These are phyloP conservation scores for Xiphydria camelus DNA, from an alignment of 2,888 invertebrate genomes.

Conservation along the genomic window DNA sequence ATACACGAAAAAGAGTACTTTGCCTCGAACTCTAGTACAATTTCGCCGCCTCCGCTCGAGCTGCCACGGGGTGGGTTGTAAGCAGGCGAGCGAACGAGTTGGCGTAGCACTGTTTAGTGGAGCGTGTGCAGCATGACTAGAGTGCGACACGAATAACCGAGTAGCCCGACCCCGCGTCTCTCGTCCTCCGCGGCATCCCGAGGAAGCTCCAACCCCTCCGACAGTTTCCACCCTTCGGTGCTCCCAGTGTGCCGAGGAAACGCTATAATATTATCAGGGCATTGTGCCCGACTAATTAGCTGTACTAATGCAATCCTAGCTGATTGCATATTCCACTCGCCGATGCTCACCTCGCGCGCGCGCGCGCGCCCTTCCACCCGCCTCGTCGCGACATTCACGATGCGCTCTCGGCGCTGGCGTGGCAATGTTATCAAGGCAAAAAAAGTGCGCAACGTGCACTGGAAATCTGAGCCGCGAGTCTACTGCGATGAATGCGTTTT, in stretches of 20 bases:
- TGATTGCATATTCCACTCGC: slow-evolving; percentile 55
- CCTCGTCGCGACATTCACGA: no score
- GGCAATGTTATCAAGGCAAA: no score
- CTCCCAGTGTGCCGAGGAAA: slow-evolving; percentile 29
- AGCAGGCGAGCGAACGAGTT: slow-evolving; percentile 35
- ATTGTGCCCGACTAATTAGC: slow-evolving; percentile 56
- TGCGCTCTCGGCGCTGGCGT: no score
- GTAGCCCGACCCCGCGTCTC: slow-evolving; percentile 43
- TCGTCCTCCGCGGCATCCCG: slow-evolving; percentile 16
- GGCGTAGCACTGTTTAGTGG: slow-evolving; percentile 46
- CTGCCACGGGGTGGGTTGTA: slow-evolving; percentile 16
- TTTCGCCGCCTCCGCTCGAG: neutral
- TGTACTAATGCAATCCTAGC: slow-evolving; percentile 53
- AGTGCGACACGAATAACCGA: slow-evolving; percentile 56
- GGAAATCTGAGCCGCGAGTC: no score
- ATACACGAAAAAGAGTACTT: no score
- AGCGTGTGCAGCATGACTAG: slow-evolving; percentile 48
- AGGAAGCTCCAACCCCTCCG: slow-evolving; percentile 24
- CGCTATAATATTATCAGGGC: slow-evolving; percentile 56
- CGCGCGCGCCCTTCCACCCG: no score
- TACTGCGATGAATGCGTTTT: no score
- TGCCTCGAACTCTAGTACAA: no score
- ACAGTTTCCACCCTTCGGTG: slow-evolving; percentile 32
- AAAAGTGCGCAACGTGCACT: no score
- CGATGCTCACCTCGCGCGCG: slow-evolving; percentile 37